Conservation (phyloP, 1,140 invertebrate species). For the Magallana gigas region DNA sequence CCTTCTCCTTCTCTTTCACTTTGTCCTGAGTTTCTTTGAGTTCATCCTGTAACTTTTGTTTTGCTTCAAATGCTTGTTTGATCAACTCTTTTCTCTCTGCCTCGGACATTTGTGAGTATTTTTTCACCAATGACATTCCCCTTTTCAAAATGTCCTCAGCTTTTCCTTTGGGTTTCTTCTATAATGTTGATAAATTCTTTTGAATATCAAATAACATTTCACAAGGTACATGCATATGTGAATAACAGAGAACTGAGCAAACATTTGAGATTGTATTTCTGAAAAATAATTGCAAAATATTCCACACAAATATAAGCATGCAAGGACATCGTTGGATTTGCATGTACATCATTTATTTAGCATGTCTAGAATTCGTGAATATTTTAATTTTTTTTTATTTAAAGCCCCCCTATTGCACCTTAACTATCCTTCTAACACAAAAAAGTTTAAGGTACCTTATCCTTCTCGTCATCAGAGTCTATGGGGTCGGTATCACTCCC, state of each 20-base stretch:
- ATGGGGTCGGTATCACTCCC: slow-evolving; percentile 59
- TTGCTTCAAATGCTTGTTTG: slow-evolving; percentile 71
- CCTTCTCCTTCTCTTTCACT: slow-evolving; percentile 68
- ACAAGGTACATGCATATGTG: too few relatives aligned
- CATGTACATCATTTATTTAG: too few relatives aligned
- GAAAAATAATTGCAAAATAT: too few relatives aligned
- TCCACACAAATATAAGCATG: too few relatives aligned
- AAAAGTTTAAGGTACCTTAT: background rate
- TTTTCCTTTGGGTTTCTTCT: slow-evolving; percentile 56
- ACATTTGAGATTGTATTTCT: too few relatives aligned
- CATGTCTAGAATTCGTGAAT: too few relatives aligned
- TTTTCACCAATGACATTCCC: slow-evolving; percentile 71
- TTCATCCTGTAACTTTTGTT: slow-evolving; percentile 69
- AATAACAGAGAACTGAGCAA: too few relatives aligned
- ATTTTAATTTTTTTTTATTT: too few relatives aligned
- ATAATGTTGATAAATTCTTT: background rate
- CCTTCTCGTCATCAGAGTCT: slow-evolving; percentile 53
- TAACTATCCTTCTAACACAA: too few relatives aligned
- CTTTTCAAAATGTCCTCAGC: slow-evolving; percentile 63
- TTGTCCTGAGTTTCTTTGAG: slow-evolving; percentile 69
- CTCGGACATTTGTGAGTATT: slow-evolving; percentile 69
- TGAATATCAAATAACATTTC: too few relatives aligned
- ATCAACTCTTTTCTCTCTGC: slow-evolving; percentile 69
- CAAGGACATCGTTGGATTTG: too few relatives aligned
- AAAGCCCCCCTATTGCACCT: too few relatives aligned